These are phyloP conservation scores for Paguma larvata DNA, from an alignment of 2,797 vertebrate species.

Conservation along the genomic window DNA sequence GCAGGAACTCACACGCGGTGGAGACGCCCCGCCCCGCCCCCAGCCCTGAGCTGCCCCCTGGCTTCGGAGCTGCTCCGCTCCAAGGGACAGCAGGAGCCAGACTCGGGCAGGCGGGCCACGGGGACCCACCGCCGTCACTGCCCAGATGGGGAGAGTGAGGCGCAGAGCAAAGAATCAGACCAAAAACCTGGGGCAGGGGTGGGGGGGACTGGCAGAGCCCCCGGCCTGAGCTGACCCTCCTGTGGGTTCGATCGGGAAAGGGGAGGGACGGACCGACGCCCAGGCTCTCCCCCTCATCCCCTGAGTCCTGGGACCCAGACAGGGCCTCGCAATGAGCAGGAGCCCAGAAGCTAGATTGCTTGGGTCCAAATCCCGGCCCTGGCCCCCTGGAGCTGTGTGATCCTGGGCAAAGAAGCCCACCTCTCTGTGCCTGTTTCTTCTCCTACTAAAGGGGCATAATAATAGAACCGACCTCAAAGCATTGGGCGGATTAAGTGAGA, in stretches of 20 bases:
- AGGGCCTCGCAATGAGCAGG: not conserved
- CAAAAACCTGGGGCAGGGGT: not conserved
- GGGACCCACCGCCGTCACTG: not conserved
- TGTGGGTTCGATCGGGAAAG: not conserved
- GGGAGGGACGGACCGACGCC: not conserved
- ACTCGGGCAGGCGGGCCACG: not conserved
- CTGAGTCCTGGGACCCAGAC: not conserved
- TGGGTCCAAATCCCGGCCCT: not conserved
- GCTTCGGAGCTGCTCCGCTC: not conserved
- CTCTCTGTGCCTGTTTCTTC: slow-evolving; percentile 27
- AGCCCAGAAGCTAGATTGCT: not conserved
- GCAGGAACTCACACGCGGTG: not conserved
- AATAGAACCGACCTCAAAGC: not conserved
- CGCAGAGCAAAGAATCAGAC: not conserved
- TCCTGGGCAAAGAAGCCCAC: not conserved
- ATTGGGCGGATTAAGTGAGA: not conserved
- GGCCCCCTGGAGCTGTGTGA: not conserved
- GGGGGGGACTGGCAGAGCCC: not conserved
- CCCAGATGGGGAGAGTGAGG: not conserved
- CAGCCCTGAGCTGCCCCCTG: not conserved
- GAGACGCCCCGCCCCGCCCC: not conserved
- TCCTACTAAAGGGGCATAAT: not conserved
- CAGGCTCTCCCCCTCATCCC: not conserved
- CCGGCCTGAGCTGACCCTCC: not conserved
- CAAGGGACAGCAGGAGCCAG: not conserved